Conservation (phyloP, 30 jellyfish, hydroid and myxozoan species). For the Pelagia noctiluca region DNA sequence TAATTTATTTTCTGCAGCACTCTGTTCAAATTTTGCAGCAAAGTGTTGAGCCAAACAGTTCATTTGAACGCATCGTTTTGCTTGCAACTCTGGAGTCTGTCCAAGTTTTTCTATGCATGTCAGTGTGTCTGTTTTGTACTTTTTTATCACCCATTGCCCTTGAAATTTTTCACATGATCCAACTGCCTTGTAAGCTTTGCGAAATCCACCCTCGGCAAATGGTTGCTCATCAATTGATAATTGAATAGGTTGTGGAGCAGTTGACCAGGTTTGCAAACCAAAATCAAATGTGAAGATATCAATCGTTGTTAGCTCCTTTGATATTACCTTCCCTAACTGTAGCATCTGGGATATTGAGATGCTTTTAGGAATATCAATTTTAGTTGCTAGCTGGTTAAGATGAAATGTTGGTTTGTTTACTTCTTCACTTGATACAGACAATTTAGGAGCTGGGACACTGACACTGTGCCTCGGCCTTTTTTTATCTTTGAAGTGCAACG, state of each 20-base stretch:
- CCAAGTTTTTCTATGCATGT: constrained; percentile 5
- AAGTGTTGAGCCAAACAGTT: constrained; percentile 9
- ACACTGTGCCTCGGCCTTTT: neutral
- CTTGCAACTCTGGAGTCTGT: constrained; percentile 13
- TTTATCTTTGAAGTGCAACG: constrained; percentile 1
- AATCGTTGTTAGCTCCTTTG: neutral
- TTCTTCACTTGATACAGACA: constrained; percentile 26
- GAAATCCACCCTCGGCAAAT: constrained; percentile 31
- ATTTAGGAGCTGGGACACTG: constrained; percentile 13
- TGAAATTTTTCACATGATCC: no score
- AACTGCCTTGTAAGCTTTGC: constrained; percentile 9
- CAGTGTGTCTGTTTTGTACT: neutral
- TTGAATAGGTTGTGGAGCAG: neutral
- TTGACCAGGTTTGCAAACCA: no score
- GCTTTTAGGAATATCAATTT: constrained; percentile 32
- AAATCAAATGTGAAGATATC: no score
- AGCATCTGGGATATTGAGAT: constrained; percentile 25
- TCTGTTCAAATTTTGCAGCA: constrained; percentile 6
- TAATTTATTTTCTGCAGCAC: neutral
- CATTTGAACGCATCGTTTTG: constrained; percentile 11
- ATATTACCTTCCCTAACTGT: no score
- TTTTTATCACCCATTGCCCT: constrained; percentile 6
- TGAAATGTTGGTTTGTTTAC: constrained; percentile 2
- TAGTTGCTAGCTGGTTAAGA: neutral
- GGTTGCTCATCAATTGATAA: constrained; percentile 6